These are phyloP conservation scores for Coecobrya sp. DNA, from an alignment of 2,888 invertebrate species.

Conservation along the genomic window DNA sequence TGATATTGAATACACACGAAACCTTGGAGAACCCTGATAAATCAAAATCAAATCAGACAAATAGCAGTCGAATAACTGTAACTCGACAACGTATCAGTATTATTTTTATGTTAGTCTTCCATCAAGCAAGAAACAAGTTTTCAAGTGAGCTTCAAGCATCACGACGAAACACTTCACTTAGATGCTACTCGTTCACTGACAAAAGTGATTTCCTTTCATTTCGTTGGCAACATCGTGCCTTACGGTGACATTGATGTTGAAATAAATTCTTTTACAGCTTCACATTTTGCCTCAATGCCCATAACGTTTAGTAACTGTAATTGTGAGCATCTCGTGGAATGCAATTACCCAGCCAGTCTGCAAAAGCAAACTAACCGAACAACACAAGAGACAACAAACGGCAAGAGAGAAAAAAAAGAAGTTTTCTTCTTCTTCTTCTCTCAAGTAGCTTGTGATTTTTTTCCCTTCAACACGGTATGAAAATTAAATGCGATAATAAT, in stretches of 20 bases:
- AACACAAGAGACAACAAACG: no score
- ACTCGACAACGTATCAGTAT: constrained; percentile 73
- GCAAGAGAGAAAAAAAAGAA: constrained; percentile 30
- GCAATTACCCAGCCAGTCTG: constrained; percentile 70
- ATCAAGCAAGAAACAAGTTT: constrained; percentile 79
- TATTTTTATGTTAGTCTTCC: constrained; percentile 75
- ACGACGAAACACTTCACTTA: constrained; percentile 43
- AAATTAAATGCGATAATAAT: constrained; percentile 58
- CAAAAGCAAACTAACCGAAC: constrained; percentile 55
- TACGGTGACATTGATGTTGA: constrained; percentile 80
- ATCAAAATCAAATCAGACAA: constrained; percentile 82
- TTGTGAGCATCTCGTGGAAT: constrained; percentile 65
- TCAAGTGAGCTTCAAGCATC: constrained; percentile 69
- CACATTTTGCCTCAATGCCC: constrained; percentile 58
- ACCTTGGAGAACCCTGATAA: constrained; percentile 80
- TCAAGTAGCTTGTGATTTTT: background rate
- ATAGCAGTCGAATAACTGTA: constrained; percentile 78
- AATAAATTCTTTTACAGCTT: constrained; percentile 77
- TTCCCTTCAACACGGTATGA: constrained; percentile 31
- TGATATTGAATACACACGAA: constrained; percentile 58
- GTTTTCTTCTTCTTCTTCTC: background rate
- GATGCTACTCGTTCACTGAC: constrained; percentile 29
- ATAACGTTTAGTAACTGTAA: constrained; percentile 78
- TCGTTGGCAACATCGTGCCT: constrained; percentile 79
- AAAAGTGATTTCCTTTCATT: constrained; percentile 77